Evolutionary conservation across 2,888 invertebrate genomes (phyloP), one percentile per base, ranked within the genome.

Genomic region (Rhopalosiphum nymphaeae): DNA sequence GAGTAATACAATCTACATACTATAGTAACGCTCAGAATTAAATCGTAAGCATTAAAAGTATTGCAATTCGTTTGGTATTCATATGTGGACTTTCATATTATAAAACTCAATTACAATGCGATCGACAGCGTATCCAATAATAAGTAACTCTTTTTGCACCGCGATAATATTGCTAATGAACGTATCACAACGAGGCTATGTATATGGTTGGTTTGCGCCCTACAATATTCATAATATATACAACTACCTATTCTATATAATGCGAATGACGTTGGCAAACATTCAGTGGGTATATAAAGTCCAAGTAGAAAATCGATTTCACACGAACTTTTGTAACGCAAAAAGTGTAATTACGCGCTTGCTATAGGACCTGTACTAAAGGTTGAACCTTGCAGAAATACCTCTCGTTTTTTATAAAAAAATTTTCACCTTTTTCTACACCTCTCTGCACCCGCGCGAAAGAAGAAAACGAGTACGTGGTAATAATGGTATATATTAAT

Each of bases 261-360:
- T 21, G 57, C 89, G 9, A 16, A 44, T 26, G 26, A 44, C n/a
- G 90, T 56, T 49, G 91, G 89, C 53, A 78, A 78, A 78, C 78
- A 78, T 78, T 88, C 53, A 49, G 49, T 26, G 25, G 11, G 78
- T 86, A 21, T 42, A 44, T 46, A n/a, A 56, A 78, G 78, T 89
- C 93, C 56, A 56, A 84, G 89, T 29, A n/a, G 78, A 93, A 93
- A 88, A 93, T 93, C 93, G 93, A 93, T 93, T 89, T 89, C 88
- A n/a, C 67, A 67, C 88, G 67, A 92, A 89, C 92, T 93, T 78
- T 93, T 78, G 78, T 89, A 78, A 89, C 78, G 78, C 67, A 53
- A 89, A 89, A 89, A 78, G 78, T 89, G 92, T 93, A 93, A 93
- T 93, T 93, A 93, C 78, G 56, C 44, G 46, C 7, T 49, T 26